A percentile compares a stretch with the other conserved stretches of the same genome.
These are phyloP conservation scores for Semaprochilodus insignis DNA, from an alignment of 2,797 vertebrate genomes.

Conservation along the genomic window DNA sequence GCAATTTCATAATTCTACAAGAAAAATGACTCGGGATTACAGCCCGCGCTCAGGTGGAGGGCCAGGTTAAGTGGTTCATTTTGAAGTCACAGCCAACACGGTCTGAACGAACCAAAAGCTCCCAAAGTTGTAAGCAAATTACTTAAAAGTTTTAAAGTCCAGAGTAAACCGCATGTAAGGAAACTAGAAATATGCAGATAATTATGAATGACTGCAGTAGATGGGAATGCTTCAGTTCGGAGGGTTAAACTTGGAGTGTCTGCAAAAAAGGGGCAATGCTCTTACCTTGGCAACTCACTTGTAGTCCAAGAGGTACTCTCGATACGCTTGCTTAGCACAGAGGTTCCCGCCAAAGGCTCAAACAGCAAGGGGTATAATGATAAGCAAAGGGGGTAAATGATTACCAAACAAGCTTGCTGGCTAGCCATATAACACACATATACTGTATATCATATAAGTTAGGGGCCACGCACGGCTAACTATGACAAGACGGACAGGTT, in stretches of 20 bases:
- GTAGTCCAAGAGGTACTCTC: too few species aligned
- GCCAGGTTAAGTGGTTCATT: slow-evolving; percentile 6
- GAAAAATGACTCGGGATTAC: slow-evolving; percentile 55
- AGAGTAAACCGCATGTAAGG: neutral
- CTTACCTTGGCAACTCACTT: too few species aligned
- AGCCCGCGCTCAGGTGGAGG: slow-evolving; percentile 45
- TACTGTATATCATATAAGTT: too few species aligned
- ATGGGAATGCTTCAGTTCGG: neutral
- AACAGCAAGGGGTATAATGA: too few species aligned
- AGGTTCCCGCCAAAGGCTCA: too few species aligned
- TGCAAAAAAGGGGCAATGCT: too few species aligned
- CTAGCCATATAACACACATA: too few species aligned
- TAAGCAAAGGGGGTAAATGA: too few species aligned
- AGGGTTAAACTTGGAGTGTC: neutral
- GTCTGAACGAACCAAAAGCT: neutral
- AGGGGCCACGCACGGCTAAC: too few species aligned
- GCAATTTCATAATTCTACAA: slow-evolving; percentile 57
- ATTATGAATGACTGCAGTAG: neutral
- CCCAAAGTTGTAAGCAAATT: neutral
- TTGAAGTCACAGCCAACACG: neutral
- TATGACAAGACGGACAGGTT: too few species aligned
- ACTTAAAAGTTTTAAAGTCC: neutral
- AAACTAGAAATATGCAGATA: neutral
- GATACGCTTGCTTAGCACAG: too few species aligned
- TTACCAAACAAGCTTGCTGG: too few species aligned